phyloP scores from a whole-genome alignment of 1,140 invertebrate species.

The Tribolium madens region DNA sequence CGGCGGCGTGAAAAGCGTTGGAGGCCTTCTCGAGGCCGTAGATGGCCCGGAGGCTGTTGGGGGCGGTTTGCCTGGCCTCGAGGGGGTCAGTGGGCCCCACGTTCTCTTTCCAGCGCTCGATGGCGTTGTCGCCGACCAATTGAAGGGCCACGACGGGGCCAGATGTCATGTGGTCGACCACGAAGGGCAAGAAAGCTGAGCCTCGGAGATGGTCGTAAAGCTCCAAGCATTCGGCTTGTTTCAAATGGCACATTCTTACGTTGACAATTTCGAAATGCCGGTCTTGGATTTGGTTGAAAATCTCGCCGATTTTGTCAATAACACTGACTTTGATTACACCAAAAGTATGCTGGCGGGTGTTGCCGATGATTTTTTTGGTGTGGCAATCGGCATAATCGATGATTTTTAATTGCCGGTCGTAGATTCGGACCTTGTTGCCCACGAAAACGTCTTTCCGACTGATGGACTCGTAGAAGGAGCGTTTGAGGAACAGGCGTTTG shows the following conservation, averaged over 20 bases:
- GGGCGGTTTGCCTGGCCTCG: conserved; percentile 69
- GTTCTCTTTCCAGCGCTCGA: conserved; percentile 71
- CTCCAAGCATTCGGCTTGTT: conserved; percentile 68
- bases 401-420: conserved; percentile 76
- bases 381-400: conserved; percentile 74
- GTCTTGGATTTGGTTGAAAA: conserved; percentile 71
- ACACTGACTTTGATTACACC: conserved; percentile 76
- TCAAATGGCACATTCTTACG: conserved; percentile 75
- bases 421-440: conserved; percentile 77
- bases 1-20: conserved; percentile 81
- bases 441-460: conserved; percentile 74
- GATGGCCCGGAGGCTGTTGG: conserved; percentile 75
- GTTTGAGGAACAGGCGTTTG: conserved; percentile 74
- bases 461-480: conserved; percentile 72
- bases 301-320: conserved; percentile 73
- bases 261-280: conserved; percentile 68
- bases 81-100: conserved; percentile 77
- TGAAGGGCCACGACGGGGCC: conserved; percentile 77
- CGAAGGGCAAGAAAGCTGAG: conserved; percentile 58
- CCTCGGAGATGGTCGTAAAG: conserved; percentile 71
- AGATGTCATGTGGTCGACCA: conserved; percentile 73
- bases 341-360: conserved; percentile 71
- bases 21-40: conserved; percentile 80
- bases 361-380: conserved; percentile 68
- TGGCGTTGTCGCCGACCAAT: conserved; percentile 73